Percentiles rank a stretch among this genome's conserved stretches.
phyloP scores from a whole-genome alignment of 1,140 invertebrate species.

The Coenobita brevimanus region DNA sequence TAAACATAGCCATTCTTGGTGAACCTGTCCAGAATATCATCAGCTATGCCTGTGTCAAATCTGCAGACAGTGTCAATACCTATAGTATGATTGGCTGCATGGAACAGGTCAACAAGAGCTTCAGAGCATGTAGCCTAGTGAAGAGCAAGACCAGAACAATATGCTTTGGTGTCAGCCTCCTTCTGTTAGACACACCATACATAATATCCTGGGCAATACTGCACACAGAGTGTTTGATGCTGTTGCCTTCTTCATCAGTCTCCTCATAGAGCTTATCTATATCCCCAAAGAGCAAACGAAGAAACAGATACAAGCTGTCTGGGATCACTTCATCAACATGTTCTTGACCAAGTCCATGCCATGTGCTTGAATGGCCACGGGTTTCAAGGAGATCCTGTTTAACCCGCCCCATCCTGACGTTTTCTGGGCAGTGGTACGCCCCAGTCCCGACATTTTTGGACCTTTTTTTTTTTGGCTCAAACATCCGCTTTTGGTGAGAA shows the following conservation, averaged over 20 bases:
- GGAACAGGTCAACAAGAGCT: background rate
- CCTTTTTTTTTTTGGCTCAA: too few species aligned
- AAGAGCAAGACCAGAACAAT: conserved; percentile 25
- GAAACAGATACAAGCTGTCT: conserved; percentile 5
- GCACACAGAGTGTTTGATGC: background rate
- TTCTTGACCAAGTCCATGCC: conserved; percentile 11
- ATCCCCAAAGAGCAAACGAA: background rate
- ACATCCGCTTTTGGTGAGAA: too few species aligned
- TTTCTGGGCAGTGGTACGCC: too few species aligned
- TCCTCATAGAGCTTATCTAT: background rate
- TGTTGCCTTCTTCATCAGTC: background rate
- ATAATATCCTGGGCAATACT: conserved; percentile 19
- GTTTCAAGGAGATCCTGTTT: too few species aligned
- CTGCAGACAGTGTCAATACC: background rate
- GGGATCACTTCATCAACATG: background rate
- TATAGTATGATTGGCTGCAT: background rate
- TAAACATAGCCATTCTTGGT: background rate
- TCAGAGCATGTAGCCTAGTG: conserved; percentile 22
- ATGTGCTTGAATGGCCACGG: too few species aligned
- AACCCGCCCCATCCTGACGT: too few species aligned
- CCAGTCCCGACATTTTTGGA: too few species aligned
- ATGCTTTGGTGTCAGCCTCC: conserved; percentile 18
- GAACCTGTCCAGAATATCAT: background rate
- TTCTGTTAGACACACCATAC: background rate
- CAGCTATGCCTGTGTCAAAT: background rate